Evolutionary conservation across 2,113 vertebrate species (phyloP), one percentile per base, ranked within the genome.

Genomic region (Corydoras maculifer): DNA sequence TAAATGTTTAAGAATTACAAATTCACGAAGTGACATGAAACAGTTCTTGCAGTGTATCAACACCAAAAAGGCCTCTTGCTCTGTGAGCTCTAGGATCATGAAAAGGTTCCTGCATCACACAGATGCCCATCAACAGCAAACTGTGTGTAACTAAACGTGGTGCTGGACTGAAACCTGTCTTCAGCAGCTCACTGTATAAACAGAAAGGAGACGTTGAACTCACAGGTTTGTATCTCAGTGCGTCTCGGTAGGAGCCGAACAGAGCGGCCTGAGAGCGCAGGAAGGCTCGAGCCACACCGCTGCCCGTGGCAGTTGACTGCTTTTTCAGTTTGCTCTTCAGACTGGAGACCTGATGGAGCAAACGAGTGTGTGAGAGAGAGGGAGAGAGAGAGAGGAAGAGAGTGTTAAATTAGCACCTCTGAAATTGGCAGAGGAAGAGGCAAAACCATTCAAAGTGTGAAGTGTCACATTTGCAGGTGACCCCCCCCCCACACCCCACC

Each of bases 261-360:
- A 98, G 88, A 1, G 94, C 90, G 9, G 96, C 96, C 86, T 98
- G 97, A 7, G 93, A 85, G 83, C 93, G 89, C 49, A 99, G 88
- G 74, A 99, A 98, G 84, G 97, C 92, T 86, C 88, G 87, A 31
- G 96, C 91, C 63, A 99, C 95, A 15, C 96, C 97, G 3, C 92
- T 88, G 30, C 96, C 96, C 0, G 94, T 98, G 3, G 96, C 93
- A 30, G 95, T 99, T 3, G 95, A 97, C 90, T 97, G 96, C 87
- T 99, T 99, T 90, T 97, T 99, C 90, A 99, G 90, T 88, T 97
- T 98, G 83, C 89, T 93, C 90, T 97, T 99, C 90, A 99, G 87
- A 86, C 90, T 87, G 76, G 92, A 95, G 88, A 98, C 91, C 97
- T 98, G 85, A 89, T 86, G 88, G 81, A 84, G 29, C 18, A 25